Base-by-base conservation (phyloP, 1,140 invertebrate species). In the Drosophila bocqueti region DNA sequence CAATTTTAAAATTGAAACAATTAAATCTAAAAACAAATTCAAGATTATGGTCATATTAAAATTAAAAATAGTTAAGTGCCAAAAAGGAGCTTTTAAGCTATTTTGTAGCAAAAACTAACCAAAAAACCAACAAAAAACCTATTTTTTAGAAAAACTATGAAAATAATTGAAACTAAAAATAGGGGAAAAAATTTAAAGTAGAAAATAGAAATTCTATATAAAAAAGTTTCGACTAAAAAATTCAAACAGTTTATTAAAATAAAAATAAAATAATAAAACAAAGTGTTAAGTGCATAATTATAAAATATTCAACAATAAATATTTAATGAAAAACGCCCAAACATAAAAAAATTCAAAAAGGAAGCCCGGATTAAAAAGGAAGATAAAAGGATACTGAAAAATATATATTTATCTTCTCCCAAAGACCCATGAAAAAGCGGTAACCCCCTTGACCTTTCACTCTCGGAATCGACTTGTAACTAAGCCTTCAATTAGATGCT, bases 361-460 rank as follows among this genome's bases (percentile, higher is more conserved):
- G 16, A 42, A 46, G 18, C 9, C 3, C 21, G 3, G 15, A 21
- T 26, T 38, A 16, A 36, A 46, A n/a, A 15, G 3, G 21, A 40
- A n/a, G 1, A 15, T 15, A 29, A n/a, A 50, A 31, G 9, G 45
- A 38, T 34, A 3, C 18, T 10, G 7, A 31, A 60, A 46, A 15
- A 3, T 26, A 24, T 1, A 8, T 60, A 7, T 1, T 26, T 9
- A 26, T 15, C 10, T 18, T 26, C 15, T 15, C 11, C 10, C 4
- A 29, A 61, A 34, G 1, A 24, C 3, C 7, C 31, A 34, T 7
- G 1, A 4, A 45, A 21, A 57, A 11, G 10, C 9, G 2, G n/a
- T 18, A 40, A 29, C 42, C 38, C 46, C 18, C 34, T 49, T 66
- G 76, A 83, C 81, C 81, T 83, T 79, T 83, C 54, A 80, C 72